These are phyloP conservation scores for Apolygus lucorum DNA, from an alignment of 1,140 invertebrate species.

Conservation along the genomic window DNA sequence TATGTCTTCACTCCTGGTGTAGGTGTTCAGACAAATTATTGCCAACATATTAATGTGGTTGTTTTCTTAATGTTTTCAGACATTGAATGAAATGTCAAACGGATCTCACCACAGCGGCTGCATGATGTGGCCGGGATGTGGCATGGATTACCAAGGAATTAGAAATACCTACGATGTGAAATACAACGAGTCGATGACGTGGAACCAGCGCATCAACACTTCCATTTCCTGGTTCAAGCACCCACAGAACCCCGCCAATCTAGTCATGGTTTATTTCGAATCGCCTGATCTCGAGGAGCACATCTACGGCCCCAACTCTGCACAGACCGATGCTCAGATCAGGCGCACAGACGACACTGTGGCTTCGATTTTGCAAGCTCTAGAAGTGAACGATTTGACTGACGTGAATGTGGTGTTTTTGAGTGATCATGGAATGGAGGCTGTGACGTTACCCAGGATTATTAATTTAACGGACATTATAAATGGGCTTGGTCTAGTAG, in stretches of 20 bases:
- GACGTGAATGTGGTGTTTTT: conserved; percentile 57
- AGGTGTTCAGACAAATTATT: neutral
- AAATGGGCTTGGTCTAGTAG: conserved; percentile 38
- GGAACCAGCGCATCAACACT: conserved; percentile 48
- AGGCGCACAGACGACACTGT: conserved; percentile 48
- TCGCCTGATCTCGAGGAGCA: conserved; percentile 58
- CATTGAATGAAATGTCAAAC: conserved; percentile 49
- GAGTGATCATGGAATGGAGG: conserved; percentile 66
- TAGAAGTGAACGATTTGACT: conserved; percentile 45
- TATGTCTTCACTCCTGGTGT: neutral
- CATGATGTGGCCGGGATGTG: conserved; percentile 55
- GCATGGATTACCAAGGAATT: conserved; percentile 43
- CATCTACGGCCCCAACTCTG: conserved; percentile 42
- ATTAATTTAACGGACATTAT: conserved; percentile 52
- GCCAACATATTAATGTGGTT: no score
- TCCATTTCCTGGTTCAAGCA: conserved; percentile 58
- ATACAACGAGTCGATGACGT: conserved; percentile 45
- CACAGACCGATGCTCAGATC: conserved; percentile 44
- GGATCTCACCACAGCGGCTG: conserved; percentile 44
- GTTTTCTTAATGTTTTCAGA: conserved; percentile 42
- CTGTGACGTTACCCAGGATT: conserved; percentile 43
- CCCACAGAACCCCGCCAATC: conserved; percentile 46
- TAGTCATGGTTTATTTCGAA: conserved; percentile 62
- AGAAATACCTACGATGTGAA: conserved; percentile 42
- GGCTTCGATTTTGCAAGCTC: conserved; percentile 47